A percentile compares a stretch with the other conserved stretches of the same genome.
Conservation (phyloP, 2,797 vertebrate species). For the Lacerta agilis region DNA sequence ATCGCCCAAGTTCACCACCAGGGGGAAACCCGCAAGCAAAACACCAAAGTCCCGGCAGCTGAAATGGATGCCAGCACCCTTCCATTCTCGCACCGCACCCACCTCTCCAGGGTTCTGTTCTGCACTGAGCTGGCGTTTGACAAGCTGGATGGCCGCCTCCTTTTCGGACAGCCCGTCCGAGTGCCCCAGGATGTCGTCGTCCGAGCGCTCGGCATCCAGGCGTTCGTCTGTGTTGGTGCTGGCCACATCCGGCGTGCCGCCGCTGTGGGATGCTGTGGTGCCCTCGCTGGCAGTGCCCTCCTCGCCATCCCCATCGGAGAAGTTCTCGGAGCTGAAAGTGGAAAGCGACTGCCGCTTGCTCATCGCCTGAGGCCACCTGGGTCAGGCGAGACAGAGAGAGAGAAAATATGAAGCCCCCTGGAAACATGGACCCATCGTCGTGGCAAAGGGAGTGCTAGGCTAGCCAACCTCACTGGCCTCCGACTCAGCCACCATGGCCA, state of each 20-base stretch:
- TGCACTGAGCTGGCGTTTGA: constrained; percentile 83
- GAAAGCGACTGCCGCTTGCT: constrained; percentile 93
- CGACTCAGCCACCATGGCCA: no score
- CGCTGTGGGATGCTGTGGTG: constrained; percentile 86
- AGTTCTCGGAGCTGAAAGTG: constrained; percentile 95
- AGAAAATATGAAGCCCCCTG: not conserved
- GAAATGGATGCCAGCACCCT: no score
- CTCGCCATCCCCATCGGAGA: constrained; percentile 86
- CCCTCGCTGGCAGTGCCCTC: constrained; percentile 94
- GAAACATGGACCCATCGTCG: no score
- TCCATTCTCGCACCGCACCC: not conserved
- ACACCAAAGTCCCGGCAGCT: not conserved
- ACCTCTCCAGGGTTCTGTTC: constrained; percentile 77
- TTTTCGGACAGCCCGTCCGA: constrained; percentile 85
- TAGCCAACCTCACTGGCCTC: not conserved
- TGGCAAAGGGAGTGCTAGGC: no score
- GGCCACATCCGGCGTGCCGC: constrained; percentile 90
- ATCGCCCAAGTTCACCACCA: not conserved
- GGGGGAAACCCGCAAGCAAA: not conserved
- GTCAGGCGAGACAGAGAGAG: not conserved
- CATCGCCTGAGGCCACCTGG: constrained; percentile 87
- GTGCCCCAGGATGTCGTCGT: constrained; percentile 85
- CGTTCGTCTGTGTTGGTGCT: constrained; percentile 96
- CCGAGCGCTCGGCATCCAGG: constrained; percentile 87
- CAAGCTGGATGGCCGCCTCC: constrained; percentile 81